Evolutionary conservation across 2,888 invertebrate species (phyloP).

Genomic region (Lasius platythorax): DNA sequence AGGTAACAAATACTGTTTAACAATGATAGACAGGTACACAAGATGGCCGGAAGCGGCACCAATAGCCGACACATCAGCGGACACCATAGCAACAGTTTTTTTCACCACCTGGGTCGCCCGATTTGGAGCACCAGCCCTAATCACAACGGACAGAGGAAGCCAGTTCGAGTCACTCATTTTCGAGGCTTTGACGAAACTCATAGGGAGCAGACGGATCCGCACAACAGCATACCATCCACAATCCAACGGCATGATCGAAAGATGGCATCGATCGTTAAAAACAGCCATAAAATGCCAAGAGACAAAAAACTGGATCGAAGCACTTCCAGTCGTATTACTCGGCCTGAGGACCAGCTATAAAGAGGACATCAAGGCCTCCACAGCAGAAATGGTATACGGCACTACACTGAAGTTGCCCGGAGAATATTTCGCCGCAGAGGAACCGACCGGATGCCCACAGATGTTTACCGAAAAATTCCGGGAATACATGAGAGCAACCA

Average conservation of each 20-base stretch:
- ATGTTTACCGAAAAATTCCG: conserved; percentile 58
- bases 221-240: not conserved
- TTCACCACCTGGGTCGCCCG: not conserved
- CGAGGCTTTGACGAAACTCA: not conserved
- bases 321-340: no score
- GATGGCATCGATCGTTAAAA: not conserved
- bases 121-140: not conserved
- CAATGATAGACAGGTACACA: not conserved
- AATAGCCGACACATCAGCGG: not conserved
- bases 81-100: not conserved
- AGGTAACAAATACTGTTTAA: not conserved
- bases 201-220: not conserved
- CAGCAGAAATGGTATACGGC: conserved; percentile 54
- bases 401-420: conserved; percentile 60
- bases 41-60: not conserved
- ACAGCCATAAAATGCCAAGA: not conserved
- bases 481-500: no score
- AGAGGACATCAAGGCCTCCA: no score
- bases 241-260: not conserved
- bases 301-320: not conserved
- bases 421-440: conserved; percentile 61
- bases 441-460: conserved; percentile 34
- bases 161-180: not conserved
- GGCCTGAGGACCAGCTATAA: no score
- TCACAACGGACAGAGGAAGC: not conserved